These are phyloP conservation scores for Copidosoma aretas DNA, from an alignment of 2,888 invertebrate genomes.

Conservation along the genomic window DNA sequence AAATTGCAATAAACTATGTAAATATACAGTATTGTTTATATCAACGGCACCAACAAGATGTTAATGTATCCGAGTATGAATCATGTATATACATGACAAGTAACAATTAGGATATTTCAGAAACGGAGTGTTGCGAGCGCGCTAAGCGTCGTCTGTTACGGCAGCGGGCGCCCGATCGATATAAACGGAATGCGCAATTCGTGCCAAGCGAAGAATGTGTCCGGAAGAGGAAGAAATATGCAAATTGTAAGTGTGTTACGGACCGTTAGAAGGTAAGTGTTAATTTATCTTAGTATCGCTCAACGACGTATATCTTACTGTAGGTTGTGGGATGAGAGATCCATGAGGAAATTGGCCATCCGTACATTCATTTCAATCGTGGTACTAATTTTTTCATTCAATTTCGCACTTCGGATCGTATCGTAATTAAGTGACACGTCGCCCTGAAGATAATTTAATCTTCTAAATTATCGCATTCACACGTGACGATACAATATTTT, in stretches of 20 bases:
- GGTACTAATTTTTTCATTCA: background rate
- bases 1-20: too few species aligned
- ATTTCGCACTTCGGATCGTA: background rate
- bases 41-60: too few species aligned
- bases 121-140: too few species aligned
- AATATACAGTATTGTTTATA: too few species aligned
- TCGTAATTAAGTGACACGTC: background rate
- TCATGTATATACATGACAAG: too few species aligned
- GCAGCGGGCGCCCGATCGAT: background rate
- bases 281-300: background rate
- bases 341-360: background rate
- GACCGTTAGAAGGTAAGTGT: background rate
- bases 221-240: slow-evolving; percentile 1
- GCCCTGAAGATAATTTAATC: too few species aligned
- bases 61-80: too few species aligned
- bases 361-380: background rate
- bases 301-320: background rate
- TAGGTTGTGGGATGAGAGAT: background rate
- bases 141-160: too few species aligned
- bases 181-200: background rate
- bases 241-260: background rate
- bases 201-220: background rate
- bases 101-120: too few species aligned
- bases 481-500: too few species aligned
- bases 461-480: too few species aligned